Evolutionary conservation across 2,113 vertebrate genomes (phyloP).

Genomic region (Macrotus californicus): DNA sequence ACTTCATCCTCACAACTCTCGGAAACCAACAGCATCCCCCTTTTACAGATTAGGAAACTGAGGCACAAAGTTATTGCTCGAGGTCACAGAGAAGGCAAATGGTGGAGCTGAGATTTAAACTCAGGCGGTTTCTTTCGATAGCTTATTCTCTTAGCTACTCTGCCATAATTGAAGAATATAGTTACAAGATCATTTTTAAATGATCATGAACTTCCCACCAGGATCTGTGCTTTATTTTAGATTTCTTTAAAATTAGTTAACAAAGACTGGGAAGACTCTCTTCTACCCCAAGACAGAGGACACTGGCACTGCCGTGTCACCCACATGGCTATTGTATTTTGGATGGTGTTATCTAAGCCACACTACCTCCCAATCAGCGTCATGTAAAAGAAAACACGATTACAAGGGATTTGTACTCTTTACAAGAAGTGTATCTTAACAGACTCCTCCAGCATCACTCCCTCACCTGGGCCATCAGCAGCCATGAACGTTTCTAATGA

Average conservation of each 20-base stretch:
- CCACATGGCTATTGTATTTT: neutral
- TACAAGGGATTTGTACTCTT: slow-evolving; percentile 33
- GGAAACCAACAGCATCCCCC: neutral
- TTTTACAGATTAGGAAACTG: neutral
- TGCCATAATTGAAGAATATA: neutral
- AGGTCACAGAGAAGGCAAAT: neutral
- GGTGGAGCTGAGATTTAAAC: neutral
- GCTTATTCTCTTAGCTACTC: neutral
- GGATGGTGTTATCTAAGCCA: slow-evolving; percentile 26
- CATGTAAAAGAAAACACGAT: slow-evolving; percentile 33
- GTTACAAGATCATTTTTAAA: neutral
- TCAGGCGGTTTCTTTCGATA: neutral
- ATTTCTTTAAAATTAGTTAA: slow-evolving; percentile 8
- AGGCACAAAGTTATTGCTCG: neutral
- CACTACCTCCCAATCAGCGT: neutral
- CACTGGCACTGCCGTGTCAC: neutral
- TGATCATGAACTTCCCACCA: neutral
- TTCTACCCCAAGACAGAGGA: neutral
- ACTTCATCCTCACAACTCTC: neutral
- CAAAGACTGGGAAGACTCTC: neutral
- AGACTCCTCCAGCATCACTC: neutral
- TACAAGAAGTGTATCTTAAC: neutral
- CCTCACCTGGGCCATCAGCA: slow-evolving; percentile 20
- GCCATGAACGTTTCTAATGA: neutral
- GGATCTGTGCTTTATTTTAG: neutral